phyloP scores from a whole-genome alignment of 1,140 invertebrate species.

The Globodera rostochiensis region DNA sequence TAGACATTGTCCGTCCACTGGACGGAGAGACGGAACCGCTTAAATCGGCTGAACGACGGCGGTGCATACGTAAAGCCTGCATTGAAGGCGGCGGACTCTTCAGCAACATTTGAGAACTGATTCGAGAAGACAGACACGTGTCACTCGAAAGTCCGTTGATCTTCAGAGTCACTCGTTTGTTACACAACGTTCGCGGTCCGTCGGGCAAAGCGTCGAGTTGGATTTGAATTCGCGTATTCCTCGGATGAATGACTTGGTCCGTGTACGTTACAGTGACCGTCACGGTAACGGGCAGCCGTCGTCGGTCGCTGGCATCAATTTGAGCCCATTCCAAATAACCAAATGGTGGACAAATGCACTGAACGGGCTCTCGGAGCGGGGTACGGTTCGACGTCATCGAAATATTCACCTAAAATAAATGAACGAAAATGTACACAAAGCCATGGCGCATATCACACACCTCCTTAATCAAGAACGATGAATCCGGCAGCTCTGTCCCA shows the following conservation, averaged over 20 bases:
- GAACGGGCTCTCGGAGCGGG: conserved; percentile 49
- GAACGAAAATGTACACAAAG: background rate
- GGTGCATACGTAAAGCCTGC: background rate
- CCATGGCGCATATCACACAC: conserved; percentile 14
- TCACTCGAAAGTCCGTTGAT: conserved; percentile 41
- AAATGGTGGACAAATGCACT: conserved; percentile 53
- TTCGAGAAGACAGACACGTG: conserved; percentile 47
- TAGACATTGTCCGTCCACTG: background rate
- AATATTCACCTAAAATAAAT: conserved; percentile 27
- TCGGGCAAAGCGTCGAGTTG: conserved; percentile 33
- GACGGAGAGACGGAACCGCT: conserved; percentile 17
- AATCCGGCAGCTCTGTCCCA: conserved; percentile 44
- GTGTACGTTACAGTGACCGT: conserved; percentile 47
- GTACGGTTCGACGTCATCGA: conserved; percentile 38
- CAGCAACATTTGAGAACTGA: conserved; percentile 42
- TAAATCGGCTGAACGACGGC: background rate
- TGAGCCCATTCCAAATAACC: conserved; percentile 39
- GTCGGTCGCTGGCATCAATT: conserved; percentile 3
- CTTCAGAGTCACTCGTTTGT: conserved; percentile 39
- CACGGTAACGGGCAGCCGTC: conserved; percentile 35
- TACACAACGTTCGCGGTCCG: conserved; percentile 40
- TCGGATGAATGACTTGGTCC: conserved; percentile 48
- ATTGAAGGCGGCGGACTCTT: conserved; percentile 26
- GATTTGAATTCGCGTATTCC: conserved; percentile 51
- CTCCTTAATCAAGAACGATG: conserved; percentile 50